These are phyloP conservation scores for Rhynchomys soricoides DNA, from an alignment of 2,113 vertebrate species.

Conservation along the genomic window DNA sequence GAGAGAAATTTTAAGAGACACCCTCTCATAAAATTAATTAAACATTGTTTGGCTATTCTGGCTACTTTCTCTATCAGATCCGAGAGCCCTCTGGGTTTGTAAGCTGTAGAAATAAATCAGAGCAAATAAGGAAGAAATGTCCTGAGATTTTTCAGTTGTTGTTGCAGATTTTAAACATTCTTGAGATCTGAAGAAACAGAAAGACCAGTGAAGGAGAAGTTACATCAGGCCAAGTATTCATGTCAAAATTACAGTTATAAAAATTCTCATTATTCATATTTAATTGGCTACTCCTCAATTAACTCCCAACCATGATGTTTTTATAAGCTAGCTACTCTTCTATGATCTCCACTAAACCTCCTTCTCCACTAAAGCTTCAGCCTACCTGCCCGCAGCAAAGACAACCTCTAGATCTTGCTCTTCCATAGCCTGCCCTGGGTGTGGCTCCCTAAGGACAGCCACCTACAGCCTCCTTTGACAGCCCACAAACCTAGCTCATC, in stretches of 20 bases:
- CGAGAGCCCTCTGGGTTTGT: neutral
- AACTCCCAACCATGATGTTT: neutral
- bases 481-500: neutral
- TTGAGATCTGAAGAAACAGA: neutral
- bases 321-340: neutral
- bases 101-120: neutral
- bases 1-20: neutral
- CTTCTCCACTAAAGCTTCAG: neutral
- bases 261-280: neutral
- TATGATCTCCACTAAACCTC: neutral
- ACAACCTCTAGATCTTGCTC: neutral
- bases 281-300: slow-evolving; percentile 15
- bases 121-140: neutral
- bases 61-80: neutral
- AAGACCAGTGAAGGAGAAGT: neutral
- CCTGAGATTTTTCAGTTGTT: neutral
- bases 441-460: neutral
- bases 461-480: neutral
- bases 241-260: neutral
- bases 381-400: neutral
- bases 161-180: neutral
- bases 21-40: neutral
- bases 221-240: neutral
- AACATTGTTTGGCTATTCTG: neutral
- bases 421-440: neutral